Conservation (phyloP, 2,797 vertebrate species). For the Manis crassicaudata region DNA sequence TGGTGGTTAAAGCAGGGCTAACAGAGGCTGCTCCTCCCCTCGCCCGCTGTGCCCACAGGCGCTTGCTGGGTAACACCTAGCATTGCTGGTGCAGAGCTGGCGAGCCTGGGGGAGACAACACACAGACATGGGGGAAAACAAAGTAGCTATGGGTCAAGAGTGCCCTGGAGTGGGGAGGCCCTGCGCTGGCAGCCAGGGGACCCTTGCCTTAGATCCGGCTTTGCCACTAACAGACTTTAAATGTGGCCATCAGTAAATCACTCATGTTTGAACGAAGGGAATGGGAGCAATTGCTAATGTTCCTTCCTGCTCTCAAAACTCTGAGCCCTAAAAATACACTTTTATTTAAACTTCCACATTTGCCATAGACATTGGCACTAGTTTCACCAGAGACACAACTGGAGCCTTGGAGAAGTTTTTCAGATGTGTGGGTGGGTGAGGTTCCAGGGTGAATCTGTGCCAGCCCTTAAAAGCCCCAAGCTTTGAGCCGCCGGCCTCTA, state of each 20-base stretch:
- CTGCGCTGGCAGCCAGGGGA: neutral
- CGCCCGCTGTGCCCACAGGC: too few species aligned
- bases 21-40: neutral
- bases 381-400: neutral
- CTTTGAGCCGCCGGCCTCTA: neutral
- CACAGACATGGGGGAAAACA: too few species aligned
- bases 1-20: neutral
- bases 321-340: neutral
- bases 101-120: neutral
- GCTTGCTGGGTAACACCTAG: neutral
- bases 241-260: neutral
- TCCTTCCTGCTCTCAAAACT: neutral
- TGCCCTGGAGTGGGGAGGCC: neutral
- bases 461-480: too few species aligned
- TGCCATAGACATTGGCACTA: neutral
- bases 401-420: neutral
- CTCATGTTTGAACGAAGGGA: neutral
- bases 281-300: neutral
- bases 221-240: neutral
- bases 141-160: neutral
- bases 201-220: neutral
- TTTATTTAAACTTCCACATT: neutral
- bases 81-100: too few species aligned
- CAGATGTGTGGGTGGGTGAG: neutral
- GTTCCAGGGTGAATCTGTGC: neutral